Percentiles rank a stretch among this genome's conserved stretches.
Evolutionary conservation across 1,140 invertebrate species (phyloP).

Genomic region (Drosophila truncata): DNA sequence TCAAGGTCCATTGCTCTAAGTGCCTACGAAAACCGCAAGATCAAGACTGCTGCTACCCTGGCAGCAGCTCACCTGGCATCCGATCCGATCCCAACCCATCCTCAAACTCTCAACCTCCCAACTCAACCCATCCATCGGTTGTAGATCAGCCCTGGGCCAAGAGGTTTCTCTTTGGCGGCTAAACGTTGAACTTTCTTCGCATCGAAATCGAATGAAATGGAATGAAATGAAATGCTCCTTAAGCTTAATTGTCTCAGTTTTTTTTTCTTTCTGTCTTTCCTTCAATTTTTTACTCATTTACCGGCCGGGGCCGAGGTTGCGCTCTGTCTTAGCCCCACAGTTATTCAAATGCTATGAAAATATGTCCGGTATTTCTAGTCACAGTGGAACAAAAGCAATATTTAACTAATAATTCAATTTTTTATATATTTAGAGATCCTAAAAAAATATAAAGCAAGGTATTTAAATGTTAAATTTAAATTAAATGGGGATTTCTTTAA

Average conservation of each 20-base stretch:
- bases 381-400: slow-evolving; percentile 39
- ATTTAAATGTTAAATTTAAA: background rate
- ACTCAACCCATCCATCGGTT: slow-evolving; percentile 37
- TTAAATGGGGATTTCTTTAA: background rate
- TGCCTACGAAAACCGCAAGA: slow-evolving; percentile 53
- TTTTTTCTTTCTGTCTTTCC: slow-evolving; percentile 42
- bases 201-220: slow-evolving; percentile 69
- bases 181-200: slow-evolving; percentile 71
- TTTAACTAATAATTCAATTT: background rate
- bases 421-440: background rate
- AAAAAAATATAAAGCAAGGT: background rate
- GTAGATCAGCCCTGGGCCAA: slow-evolving; percentile 62
- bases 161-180: slow-evolving; percentile 67
- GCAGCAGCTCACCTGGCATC: slow-evolving; percentile 29
- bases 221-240: slow-evolving; percentile 81
- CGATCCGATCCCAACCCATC: slow-evolving; percentile 20
- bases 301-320: slow-evolving; percentile 48
- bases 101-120: slow-evolving; percentile 13
- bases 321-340: slow-evolving; percentile 59
- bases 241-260: slow-evolving; percentile 80
- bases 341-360: slow-evolving; percentile 80
- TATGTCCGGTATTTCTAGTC: slow-evolving; percentile 52
- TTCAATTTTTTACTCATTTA: slow-evolving; percentile 79
- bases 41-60: slow-evolving; percentile 29
- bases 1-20: slow-evolving; percentile 63